phyloP scores from a whole-genome alignment of 2,113 vertebrate species.

The Cavia aperea region DNA sequence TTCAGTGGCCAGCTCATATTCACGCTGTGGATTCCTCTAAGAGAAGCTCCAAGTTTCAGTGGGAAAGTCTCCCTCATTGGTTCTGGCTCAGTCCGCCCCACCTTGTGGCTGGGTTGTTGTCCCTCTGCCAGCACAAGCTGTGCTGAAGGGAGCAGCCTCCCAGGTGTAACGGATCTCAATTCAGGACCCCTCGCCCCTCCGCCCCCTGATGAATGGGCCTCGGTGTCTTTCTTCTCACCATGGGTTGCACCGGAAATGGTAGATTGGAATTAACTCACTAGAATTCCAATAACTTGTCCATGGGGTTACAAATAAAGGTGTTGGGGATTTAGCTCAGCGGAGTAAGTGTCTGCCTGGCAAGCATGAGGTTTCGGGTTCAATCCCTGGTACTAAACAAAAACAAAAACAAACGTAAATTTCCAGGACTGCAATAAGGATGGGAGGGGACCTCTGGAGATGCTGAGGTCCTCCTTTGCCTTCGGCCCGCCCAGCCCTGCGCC shows the following conservation, averaged over 20 bases:
- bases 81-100: background rate
- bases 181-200: background rate
- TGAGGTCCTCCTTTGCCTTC: conserved; percentile 82
- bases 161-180: conserved; percentile 78
- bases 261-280: too few species aligned
- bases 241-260: too few species aligned
- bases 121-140: background rate
- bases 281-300: too few species aligned
- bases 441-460: conserved; percentile 48
- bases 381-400: too few species aligned
- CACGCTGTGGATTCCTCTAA: background rate
- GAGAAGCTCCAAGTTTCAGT: background rate
- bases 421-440: too few species aligned
- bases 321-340: too few species aligned
- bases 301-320: too few species aligned
- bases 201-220: too few species aligned
- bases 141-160: conserved; percentile 76
- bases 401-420: too few species aligned
- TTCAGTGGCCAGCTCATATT: background rate
- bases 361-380: too few species aligned
- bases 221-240: too few species aligned
- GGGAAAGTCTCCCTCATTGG: background rate
- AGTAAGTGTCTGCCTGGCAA: too few species aligned
- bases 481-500: conserved; percentile 85
- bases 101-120: background rate